Evolutionary conservation across 1,140 invertebrate species (phyloP).

Genomic region (Bicyclus anynana): DNA sequence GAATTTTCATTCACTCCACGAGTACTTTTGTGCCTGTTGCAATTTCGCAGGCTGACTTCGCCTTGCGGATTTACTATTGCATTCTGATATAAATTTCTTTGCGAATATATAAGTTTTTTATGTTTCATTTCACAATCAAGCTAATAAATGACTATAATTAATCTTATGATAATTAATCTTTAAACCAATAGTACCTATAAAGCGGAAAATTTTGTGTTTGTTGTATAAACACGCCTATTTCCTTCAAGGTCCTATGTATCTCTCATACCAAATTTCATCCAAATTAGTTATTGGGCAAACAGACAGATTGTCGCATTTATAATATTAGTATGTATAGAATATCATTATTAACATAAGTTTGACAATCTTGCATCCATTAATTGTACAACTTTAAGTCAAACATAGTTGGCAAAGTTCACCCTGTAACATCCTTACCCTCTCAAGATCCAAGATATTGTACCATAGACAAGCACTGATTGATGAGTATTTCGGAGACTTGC

Average conservation of each 20-base stretch:
- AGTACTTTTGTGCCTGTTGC: neutral
- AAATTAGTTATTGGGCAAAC: too few species aligned
- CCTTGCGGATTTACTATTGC: neutral
- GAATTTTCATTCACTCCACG: neutral
- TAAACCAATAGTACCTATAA: too few species aligned
- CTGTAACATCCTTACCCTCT: neutral
- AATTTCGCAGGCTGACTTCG: neutral
- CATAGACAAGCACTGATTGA: conserved; percentile 1
- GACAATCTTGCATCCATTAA: neutral
- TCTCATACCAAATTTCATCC: too few species aligned
- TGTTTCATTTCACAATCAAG: too few species aligned
- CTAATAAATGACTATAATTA: too few species aligned
- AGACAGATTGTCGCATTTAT: too few species aligned
- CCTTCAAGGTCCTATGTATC: too few species aligned
- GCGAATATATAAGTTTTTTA: too few species aligned
- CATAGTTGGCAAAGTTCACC: neutral
- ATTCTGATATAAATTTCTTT: neutral
- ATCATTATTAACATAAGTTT: neutral
- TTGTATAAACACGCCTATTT: too few species aligned
- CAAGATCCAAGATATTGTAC: neutral
- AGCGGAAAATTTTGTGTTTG: too few species aligned
- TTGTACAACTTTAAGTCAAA: neutral
- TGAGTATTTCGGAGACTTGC: conserved; percentile 1
- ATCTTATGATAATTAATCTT: too few species aligned
- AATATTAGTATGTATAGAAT: too few species aligned